Base-by-base conservation (phyloP, 2,888 invertebrate species). In the Meloe dianella region DNA sequence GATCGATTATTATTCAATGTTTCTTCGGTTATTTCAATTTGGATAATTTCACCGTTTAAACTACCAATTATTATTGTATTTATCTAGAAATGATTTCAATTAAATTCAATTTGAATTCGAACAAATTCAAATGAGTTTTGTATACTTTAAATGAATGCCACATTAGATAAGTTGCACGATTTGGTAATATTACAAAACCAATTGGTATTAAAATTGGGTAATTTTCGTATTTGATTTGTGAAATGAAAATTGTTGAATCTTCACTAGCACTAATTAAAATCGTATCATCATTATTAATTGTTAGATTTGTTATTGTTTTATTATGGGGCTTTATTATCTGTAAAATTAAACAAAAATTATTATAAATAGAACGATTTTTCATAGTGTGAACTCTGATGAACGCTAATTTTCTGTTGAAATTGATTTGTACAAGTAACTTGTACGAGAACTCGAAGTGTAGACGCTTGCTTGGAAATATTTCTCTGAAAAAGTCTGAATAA, bases 211-310 rank as follows among this genome's bases (percentile, higher is more conserved):
- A 69, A 1, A 76, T 76, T 1, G 84, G 78, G 62, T 86, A 85
- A 22, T 83, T 82, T 0, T 76, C 0, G 74, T 68, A 60, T 56
- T 77, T 63, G 20, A 92, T 70, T 35, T 84, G 78, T 76, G 90
- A 92, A 63, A 91, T 84, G 75, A 93, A 94, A 71, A 93, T 86
- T 0, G 91, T 91, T 14, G 81, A 84, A 78, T 94, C 94, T 67
- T 87, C 84, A 1, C 90, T 88, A 9, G 89, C 89, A 0, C 90
- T 91, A 0, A 92, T 87, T 10, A 94, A 78, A 60, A 92, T 66
- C 0, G 86, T 87, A 12, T 86, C 85, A 14, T 82, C 72, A 0
- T 83, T 76, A 78, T 92, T 92, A 20, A 91, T 82, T 1, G 87
- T 84, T 80, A 93, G 86, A 69, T 85, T 85, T 0, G 87, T 89